Percentiles rank a stretch among this genome's conserved stretches.
phyloP scores from a whole-genome alignment of 1,140 invertebrate genomes.

The Stenopsyche tienmushanensis region DNA sequence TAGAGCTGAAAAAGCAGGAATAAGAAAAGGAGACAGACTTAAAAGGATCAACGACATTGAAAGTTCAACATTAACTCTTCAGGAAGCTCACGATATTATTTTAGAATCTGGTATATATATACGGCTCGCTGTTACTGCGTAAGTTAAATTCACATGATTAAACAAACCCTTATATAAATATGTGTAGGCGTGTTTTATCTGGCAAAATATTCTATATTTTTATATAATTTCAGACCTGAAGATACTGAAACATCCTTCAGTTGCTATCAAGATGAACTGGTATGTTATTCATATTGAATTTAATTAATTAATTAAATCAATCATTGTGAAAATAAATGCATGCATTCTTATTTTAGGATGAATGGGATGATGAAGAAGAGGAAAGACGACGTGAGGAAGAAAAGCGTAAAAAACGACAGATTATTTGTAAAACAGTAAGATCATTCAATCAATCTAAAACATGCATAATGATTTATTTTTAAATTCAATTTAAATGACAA shows the following conservation, averaged over 20 bases:
- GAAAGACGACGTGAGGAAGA: constrained; percentile 34
- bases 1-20: constrained; percentile 79
- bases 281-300: constrained; percentile 36
- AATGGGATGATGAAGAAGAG: constrained; percentile 30
- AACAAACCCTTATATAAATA: not conserved
- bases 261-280: constrained; percentile 45
- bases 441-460: constrained; percentile 5
- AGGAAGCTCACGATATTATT: constrained; percentile 81
- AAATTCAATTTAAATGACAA: not conserved
- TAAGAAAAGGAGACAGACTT: constrained; percentile 81
- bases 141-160: constrained; percentile 42
- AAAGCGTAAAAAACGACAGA: constrained; percentile 27
- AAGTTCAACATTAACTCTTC: constrained; percentile 72
- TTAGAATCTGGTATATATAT: constrained; percentile 47
- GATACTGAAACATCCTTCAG: constrained; percentile 44
- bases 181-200: too few species aligned
- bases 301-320: constrained; percentile 9
- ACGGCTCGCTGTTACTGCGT: constrained; percentile 46
- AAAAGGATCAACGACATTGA: constrained; percentile 75
- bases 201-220: constrained; percentile 3
- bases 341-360: constrained; percentile 26
- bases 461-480: not conserved
- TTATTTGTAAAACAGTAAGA: constrained; percentile 38
- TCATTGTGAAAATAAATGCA: not conserved
- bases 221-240: constrained; percentile 44